Conservation (phyloP, 1,140 invertebrate species). For the Bombyx mori region DNA sequence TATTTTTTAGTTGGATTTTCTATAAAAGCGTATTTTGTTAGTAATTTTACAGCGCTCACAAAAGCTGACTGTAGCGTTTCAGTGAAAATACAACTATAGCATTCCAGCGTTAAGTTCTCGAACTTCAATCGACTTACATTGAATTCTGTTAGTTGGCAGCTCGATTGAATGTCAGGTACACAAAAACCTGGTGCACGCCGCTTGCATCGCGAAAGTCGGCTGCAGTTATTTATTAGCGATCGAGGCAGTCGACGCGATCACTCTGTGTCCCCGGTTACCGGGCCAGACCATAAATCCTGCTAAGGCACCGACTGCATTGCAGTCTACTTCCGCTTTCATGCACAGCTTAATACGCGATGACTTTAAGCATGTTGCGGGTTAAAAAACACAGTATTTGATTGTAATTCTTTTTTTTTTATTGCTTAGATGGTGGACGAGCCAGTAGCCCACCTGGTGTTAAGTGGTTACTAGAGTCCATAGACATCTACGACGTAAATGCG, state of each 20-base stretch:
- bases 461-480: no score
- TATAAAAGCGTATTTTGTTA: no score
- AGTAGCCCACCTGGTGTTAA: no score
- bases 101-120: background rate
- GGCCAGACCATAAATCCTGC: constrained; percentile 29
- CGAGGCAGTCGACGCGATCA: constrained; percentile 33
- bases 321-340: constrained; percentile 10
- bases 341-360: constrained; percentile 9
- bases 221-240: constrained; percentile 41
- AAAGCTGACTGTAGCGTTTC: background rate
- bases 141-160: constrained; percentile 6
- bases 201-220: constrained; percentile 21
- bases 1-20: no score
- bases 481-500: no score
- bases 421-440: no score
- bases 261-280: constrained; percentile 26
- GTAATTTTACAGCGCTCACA: no score
- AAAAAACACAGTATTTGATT: no score
- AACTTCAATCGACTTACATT: background rate
- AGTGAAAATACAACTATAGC: background rate
- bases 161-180: constrained; percentile 16
- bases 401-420: no score
- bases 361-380: background rate
- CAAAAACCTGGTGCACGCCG: constrained; percentile 23
- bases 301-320: constrained; percentile 26